Evolutionary conservation across 2,797 vertebrate genomes (phyloP).

Genomic region (Karalla daura): DNA sequence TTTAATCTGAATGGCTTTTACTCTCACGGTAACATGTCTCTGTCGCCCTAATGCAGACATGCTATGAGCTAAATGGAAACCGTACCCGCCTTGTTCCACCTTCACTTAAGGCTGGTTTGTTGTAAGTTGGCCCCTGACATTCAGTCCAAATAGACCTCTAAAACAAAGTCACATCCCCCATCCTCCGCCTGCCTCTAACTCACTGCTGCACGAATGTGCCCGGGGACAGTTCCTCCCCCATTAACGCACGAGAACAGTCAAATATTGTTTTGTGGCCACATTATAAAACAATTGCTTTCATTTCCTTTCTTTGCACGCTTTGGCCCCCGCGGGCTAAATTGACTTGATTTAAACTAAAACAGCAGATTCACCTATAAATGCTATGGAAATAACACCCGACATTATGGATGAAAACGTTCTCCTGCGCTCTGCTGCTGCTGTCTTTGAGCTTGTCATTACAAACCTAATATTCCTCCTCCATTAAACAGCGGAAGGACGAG

Average conservation of each 20-base stretch:
- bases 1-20: conserved; percentile 18
- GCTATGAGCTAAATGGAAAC: conserved; percentile 42
- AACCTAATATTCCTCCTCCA: conserved; percentile 58
- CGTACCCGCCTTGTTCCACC: conserved; percentile 36
- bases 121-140: conserved; percentile 43
- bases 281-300: conserved; percentile 76
- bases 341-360: conserved; percentile 67
- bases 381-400: conserved; percentile 60
- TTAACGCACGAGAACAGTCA: conserved; percentile 59
- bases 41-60: conserved; percentile 26
- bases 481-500: conserved; percentile 73
- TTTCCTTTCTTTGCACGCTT: conserved; percentile 65
- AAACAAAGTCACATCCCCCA: conserved; percentile 44
- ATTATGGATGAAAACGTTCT: conserved; percentile 48
- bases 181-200: conserved; percentile 24
- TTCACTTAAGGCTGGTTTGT: conserved; percentile 44
- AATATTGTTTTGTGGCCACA: conserved; percentile 73
- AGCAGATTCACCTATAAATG: conserved; percentile 60
- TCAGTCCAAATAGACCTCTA: conserved; percentile 44
- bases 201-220: conserved; percentile 58
- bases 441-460: conserved; percentile 66
- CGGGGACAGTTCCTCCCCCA: conserved; percentile 49
- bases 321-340: conserved; percentile 63
- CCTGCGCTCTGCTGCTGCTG: conserved; percentile 33
- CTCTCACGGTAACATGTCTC: conserved; percentile 13